A percentile compares a stretch with the other conserved stretches of the same genome.
phyloP scores from a whole-genome alignment of 2,888 invertebrate genomes.

The Mayetiola destructor region DNA sequence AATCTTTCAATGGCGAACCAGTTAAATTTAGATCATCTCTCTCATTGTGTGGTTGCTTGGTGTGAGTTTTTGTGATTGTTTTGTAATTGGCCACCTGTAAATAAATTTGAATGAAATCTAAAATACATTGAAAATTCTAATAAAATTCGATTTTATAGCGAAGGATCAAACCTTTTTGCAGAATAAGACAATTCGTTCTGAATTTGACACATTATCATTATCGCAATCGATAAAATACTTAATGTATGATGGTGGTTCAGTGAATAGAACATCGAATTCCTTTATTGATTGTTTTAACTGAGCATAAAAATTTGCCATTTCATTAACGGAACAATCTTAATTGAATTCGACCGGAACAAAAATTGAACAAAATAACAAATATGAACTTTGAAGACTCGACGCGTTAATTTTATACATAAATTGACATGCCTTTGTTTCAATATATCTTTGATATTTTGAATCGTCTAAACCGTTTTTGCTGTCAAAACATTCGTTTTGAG shows the following conservation, averaged over 20 bases:
- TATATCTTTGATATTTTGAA: not conserved
- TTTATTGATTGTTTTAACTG: conserved; percentile 25
- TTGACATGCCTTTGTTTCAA: no score
- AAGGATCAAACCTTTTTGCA: conserved; percentile 20
- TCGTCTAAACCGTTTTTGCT: not conserved
- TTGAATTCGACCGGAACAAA: not conserved
- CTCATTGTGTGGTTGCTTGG: not conserved
- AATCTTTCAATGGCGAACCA: not conserved
- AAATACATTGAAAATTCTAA: not conserved
- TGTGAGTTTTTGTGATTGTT: not conserved
- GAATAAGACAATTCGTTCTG: conserved; percentile 19
- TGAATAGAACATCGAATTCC: conserved; percentile 24
- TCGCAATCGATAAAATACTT: conserved; percentile 18
- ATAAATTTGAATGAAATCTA: not conserved
- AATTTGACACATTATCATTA: not conserved
- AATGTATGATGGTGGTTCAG: conserved; percentile 25
- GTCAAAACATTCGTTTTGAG: not conserved
- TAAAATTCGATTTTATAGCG: not conserved
- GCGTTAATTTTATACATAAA: not conserved
- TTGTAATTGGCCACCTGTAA: not conserved
- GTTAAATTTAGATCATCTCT: not conserved
- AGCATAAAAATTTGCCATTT: conserved; percentile 29
- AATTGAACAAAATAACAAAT: not conserved
- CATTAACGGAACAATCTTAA: not conserved
- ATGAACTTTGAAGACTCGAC: not conserved